phyloP scores from a whole-genome alignment of 1,140 invertebrate species.

The Acromyrmex heyeri region DNA sequence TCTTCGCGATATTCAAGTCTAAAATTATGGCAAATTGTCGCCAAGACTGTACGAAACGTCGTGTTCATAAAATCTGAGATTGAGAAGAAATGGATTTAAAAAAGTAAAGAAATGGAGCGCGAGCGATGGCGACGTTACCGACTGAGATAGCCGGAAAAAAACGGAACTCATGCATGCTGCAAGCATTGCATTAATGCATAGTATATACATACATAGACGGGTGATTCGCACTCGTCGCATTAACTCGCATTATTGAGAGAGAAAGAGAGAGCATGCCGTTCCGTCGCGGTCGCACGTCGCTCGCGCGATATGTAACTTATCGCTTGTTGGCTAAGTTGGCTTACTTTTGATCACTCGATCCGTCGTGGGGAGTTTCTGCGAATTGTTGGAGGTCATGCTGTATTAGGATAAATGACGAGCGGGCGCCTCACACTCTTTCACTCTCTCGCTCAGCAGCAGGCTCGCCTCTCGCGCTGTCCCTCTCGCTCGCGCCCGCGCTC shows the following conservation, averaged over 20 bases:
- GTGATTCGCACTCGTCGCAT: not conserved
- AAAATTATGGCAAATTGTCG: not conserved
- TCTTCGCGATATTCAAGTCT: not conserved
- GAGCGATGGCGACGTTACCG: constrained; percentile 72
- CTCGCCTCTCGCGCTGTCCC: constrained; percentile 45
- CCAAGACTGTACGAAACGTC: not conserved
- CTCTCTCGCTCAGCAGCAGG: constrained; percentile 33
- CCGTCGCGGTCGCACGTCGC: not conserved
- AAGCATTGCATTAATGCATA: constrained; percentile 6
- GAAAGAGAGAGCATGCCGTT: constrained; percentile 10
- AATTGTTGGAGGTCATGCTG: constrained; percentile 88
- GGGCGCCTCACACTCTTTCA: constrained; percentile 67
- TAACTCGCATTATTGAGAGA: not conserved
- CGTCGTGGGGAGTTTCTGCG: constrained; percentile 90
- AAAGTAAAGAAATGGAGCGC: not conserved
- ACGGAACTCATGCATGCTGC: constrained; percentile 15
- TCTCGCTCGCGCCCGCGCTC: constrained; percentile 41
- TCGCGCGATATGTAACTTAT: constrained; percentile 26
- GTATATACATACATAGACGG: not conserved
- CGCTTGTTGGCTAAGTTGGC: constrained; percentile 86
- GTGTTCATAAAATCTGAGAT: not conserved
- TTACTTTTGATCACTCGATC: constrained; percentile 92
- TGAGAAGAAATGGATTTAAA: not conserved
- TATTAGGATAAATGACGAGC: constrained; percentile 78
- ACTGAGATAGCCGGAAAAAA: constrained; percentile 73